Evolutionary conservation across 2,113 vertebrate species (phyloP), one percentile per base, ranked within the genome.

Genomic region (Chaetorhynchus papuensis): DNA sequence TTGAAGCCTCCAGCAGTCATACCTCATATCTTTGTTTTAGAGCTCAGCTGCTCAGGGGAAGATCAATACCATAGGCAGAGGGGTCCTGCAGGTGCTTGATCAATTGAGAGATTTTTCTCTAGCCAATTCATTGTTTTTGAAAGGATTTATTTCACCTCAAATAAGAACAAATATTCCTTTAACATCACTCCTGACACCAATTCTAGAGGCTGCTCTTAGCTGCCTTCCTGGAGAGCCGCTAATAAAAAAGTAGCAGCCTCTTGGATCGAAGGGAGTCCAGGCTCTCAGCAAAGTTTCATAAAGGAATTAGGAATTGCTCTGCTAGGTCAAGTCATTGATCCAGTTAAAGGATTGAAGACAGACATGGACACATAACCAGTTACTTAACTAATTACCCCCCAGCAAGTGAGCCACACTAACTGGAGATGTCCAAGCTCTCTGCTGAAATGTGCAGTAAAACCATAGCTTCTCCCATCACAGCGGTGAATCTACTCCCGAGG

Each of bases 281-380:
- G 22, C 76, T 74, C 68, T 41, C 39, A 52, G 74, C 14, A 49
- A 90, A 77, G 94, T 78, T 92, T 83, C 85, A 80, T 90, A 91
- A 94, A 94, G 64, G 88, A 92, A 93, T 95, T 94, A 95, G 49
- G 68, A 93, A 87, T 45, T 75, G 57, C 88, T 78, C 57, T 87
- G 80, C 54, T 80, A 75, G 72, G 76, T 94, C 81, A 90, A 70
- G 60, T 86, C 76, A 87, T 24, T 81, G 85, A 95, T 94, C 94
- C 85, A 72, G 72, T 97, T 96, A 95, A 89, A 89, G 83, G 89
- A 92, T 68, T 92, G 80, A 82, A 94, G 76, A 31, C 35, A 90
- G 88, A 21, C 86, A 70, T 10, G 27, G 33, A 59, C 83, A 75
- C 41, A 93, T 71, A 89, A 90, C 80, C 31, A 87, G 56, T 87